Conservation (phyloP, 2,113 vertebrate species). For the Chlamydotis undulata region DNA sequence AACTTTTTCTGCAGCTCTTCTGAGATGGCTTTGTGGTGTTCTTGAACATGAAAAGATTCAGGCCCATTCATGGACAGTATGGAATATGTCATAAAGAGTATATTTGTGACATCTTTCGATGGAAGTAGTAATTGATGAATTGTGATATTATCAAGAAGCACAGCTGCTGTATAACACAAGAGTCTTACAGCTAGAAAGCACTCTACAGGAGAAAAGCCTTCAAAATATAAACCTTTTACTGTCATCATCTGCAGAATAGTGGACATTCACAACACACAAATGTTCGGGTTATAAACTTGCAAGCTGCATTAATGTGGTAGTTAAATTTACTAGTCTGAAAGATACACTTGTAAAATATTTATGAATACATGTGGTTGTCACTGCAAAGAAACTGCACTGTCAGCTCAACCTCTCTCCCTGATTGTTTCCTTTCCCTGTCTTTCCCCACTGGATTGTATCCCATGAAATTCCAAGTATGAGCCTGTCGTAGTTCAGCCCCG, state of each 20-base stretch:
- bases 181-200: slow-evolving; percentile 42
- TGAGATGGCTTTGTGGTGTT: background rate
- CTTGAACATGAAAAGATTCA: slow-evolving; percentile 1
- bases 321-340: slow-evolving; percentile 77
- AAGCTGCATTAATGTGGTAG: slow-evolving; percentile 73
- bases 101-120: slow-evolving; percentile 64
- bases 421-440: slow-evolving; percentile 34
- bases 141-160: slow-evolving; percentile 26
- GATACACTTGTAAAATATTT: slow-evolving; percentile 80
- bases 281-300: slow-evolving; percentile 72
- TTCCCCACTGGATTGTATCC: slow-evolving; percentile 25
- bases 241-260: slow-evolving; percentile 52
- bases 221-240: slow-evolving; percentile 69
- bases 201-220: slow-evolving; percentile 56
- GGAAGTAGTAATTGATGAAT: slow-evolving; percentile 57
- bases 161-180: slow-evolving; percentile 51
- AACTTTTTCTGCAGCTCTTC: background rate
- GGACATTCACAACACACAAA: slow-evolving; percentile 64
- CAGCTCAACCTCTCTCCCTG: slow-evolving; percentile 50
- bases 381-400: slow-evolving; percentile 70
- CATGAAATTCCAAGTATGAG: slow-evolving; percentile 43
- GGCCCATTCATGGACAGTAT: background rate
- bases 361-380: slow-evolving; percentile 75
- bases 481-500: background rate
- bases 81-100: slow-evolving; percentile 11